phyloP scores from a whole-genome alignment of 2,888 invertebrate genomes.

The Meiosimyza platycephala region DNA sequence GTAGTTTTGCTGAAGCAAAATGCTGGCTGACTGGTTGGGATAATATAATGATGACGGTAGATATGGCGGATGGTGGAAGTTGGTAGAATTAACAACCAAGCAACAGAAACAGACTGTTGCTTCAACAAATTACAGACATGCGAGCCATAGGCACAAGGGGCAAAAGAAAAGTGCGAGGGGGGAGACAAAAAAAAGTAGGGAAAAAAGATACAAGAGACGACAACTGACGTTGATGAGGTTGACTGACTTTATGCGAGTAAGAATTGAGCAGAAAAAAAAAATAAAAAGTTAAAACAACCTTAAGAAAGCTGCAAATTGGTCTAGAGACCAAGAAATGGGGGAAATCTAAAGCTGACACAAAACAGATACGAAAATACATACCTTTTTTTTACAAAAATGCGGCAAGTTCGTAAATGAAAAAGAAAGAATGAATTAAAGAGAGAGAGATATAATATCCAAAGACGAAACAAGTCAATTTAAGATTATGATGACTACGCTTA shows the following conservation, averaged over 20 bases:
- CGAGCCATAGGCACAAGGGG: constrained; percentile 1
- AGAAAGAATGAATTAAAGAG: background rate
- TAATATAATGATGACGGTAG: background rate
- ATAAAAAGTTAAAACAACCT: background rate
- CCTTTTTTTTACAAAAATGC: constrained; percentile 20
- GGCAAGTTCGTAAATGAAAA: constrained; percentile 6
- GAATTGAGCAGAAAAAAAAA: constrained; percentile 21
- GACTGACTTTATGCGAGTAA: constrained; percentile 40
- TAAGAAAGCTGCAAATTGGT: constrained; percentile 26
- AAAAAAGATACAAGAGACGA: constrained; percentile 4
- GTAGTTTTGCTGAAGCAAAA: constrained; percentile 8
- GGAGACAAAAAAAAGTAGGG: constrained; percentile 22
- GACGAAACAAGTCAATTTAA: background rate
- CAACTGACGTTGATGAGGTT: constrained; percentile 34
- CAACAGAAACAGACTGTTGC: constrained; percentile 27
- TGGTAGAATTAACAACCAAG: constrained; percentile 16
- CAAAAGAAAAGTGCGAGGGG: background rate
- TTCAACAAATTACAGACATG: constrained; percentile 40
- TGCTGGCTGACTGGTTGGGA: background rate
- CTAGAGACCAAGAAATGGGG: constrained; percentile 31
- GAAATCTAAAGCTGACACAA: constrained; percentile 29
- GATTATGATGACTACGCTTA: constrained; percentile 23
- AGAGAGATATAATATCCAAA: constrained; percentile 1
- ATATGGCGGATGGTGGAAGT: constrained; percentile 16
- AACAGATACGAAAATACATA: background rate